These are phyloP conservation scores for Pygocentrus nattereri DNA, from an alignment of 2,797 vertebrate genomes.

Conservation along the genomic window DNA sequence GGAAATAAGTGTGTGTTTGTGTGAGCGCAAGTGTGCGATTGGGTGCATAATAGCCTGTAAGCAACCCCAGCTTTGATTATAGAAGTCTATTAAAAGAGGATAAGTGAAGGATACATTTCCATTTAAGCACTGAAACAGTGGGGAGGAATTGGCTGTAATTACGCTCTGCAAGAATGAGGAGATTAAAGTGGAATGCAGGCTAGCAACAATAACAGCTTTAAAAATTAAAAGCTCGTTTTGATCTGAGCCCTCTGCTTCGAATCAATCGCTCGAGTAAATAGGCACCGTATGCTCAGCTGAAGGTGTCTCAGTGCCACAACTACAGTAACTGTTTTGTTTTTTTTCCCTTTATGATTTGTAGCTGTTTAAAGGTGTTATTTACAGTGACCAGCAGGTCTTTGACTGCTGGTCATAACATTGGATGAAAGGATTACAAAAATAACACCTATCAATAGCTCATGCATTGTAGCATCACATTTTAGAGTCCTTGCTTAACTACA, in stretches of 20 bases:
- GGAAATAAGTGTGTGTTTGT: constrained; percentile 4
- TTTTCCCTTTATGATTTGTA: neutral
- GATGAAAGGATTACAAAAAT: no score
- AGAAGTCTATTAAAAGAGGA: constrained; percentile 32
- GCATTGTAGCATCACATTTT: no score
- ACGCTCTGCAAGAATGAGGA: constrained; percentile 36
- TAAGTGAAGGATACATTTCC: constrained; percentile 38
- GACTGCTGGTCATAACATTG: no score
- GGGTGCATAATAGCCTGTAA: constrained; percentile 33
- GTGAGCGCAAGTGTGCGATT: neutral
- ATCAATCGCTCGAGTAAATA: constrained; percentile 30
- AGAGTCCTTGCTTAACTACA: no score
- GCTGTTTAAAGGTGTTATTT: neutral
- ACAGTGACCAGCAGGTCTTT: neutral
- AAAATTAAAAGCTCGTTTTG: constrained; percentile 51
- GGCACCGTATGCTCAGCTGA: neutral
- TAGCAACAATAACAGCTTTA: constrained; percentile 45
- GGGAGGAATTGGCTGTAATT: constrained; percentile 49
- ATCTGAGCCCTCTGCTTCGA: constrained; percentile 38
- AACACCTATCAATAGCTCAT: no score
- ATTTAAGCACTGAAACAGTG: constrained; percentile 40
- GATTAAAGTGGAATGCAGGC: constrained; percentile 43
- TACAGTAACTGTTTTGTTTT: neutral
- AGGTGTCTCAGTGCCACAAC: neutral
- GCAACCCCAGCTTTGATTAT: constrained; percentile 42